Conservation (phyloP, 2,888 invertebrate genomes). For the Drosophila nr. fundita region DNA sequence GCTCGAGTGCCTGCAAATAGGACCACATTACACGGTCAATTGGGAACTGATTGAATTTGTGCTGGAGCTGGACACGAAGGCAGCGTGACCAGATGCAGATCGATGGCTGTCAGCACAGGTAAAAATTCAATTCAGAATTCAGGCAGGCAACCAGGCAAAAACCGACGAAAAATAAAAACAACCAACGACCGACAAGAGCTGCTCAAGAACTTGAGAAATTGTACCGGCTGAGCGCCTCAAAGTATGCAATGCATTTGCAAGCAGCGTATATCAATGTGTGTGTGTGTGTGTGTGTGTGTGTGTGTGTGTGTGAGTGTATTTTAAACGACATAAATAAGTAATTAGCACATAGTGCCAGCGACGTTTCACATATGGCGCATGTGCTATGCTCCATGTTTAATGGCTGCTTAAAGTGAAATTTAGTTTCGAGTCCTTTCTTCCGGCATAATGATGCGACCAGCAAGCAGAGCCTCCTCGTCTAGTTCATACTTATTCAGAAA, state of each 20-base stretch:
- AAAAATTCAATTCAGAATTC: constrained; percentile 37
- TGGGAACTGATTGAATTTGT: constrained; percentile 73
- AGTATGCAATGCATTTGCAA: constrained; percentile 41
- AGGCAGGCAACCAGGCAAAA: constrained; percentile 3
- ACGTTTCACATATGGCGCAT: constrained; percentile 44
- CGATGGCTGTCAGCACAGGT: constrained; percentile 38
- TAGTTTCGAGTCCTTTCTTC: constrained; percentile 67
- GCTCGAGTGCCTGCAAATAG: constrained; percentile 26
- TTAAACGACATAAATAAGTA: constrained; percentile 71
- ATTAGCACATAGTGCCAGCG: constrained; percentile 71
- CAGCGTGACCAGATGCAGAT: constrained; percentile 40
- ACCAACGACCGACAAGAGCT: constrained; percentile 6
- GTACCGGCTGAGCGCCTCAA: constrained; percentile 30
- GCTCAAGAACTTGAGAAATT: constrained; percentile 35
- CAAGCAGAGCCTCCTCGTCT: constrained; percentile 7
- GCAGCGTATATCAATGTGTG: not conserved
- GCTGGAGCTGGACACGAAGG: constrained; percentile 33
- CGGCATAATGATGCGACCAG: constrained; percentile 62
- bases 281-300: constrained; percentile 1
- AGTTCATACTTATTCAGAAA: constrained; percentile 36
- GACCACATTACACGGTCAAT: constrained; percentile 73
- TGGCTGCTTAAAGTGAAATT: constrained; percentile 75
- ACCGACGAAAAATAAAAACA: constrained; percentile 10
- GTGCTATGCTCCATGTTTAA: constrained; percentile 53
- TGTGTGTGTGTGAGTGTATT: constrained; percentile 22